Conservation (phyloP, 2,888 invertebrate species). For the Stenurella melanura region DNA sequence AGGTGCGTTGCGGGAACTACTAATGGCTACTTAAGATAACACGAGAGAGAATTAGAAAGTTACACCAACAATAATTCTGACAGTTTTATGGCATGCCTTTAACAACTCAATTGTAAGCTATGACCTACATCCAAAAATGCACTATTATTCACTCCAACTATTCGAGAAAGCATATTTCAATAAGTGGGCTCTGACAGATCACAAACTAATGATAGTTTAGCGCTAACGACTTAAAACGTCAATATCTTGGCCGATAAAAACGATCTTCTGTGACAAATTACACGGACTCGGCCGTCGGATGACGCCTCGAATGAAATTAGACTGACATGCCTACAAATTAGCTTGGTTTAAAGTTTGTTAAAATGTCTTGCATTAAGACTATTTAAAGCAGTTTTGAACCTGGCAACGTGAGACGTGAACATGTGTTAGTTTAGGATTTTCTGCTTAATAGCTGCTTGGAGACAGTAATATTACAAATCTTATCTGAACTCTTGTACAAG, state of each 20-base stretch:
- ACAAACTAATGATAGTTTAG: conserved; percentile 53
- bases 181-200: conserved; percentile 51
- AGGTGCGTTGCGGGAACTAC: conserved; percentile 22
- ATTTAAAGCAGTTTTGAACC: conserved; percentile 4
- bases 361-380: conserved; percentile 32
- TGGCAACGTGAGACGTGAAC: conserved; percentile 17
- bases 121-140: conserved; percentile 54
- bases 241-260: conserved; percentile 44
- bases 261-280: conserved; percentile 46
- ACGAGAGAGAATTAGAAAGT: conserved; percentile 36
- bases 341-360: conserved; percentile 46
- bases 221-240: conserved; percentile 43
- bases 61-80: conserved; percentile 42
- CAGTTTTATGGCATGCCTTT: conserved; percentile 55
- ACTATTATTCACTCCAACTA: conserved; percentile 43
- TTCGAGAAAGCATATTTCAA: conserved; percentile 42
- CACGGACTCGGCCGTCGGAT: conserved; percentile 38
- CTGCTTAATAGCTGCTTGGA: background rate
- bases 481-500: background rate
- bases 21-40: conserved; percentile 31
- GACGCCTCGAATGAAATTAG: conserved; percentile 46
- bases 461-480: background rate
- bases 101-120: conserved; percentile 51
- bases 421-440: conserved; percentile 25
- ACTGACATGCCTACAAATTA: conserved; percentile 48